Conservation (phyloP, 2,888 invertebrate genomes). For the Drosophila suboccidentalis region DNA sequence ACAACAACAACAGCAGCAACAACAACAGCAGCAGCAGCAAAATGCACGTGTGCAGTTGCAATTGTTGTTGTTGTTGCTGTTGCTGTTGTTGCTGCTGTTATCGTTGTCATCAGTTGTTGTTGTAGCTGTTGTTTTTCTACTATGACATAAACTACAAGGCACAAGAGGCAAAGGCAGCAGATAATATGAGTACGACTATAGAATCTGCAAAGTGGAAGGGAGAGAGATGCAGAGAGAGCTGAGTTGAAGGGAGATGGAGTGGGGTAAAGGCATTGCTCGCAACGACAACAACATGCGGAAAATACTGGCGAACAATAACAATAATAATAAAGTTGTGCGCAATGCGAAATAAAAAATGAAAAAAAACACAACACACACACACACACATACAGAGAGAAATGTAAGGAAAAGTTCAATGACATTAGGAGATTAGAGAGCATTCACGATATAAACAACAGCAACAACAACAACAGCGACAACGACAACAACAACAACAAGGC, state of each 20-base stretch:
- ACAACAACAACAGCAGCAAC: too few species aligned
- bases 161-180: slow-evolving; percentile 23
- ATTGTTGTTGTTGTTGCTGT: slow-evolving; percentile 56
- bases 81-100: slow-evolving; percentile 55
- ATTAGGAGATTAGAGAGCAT: slow-evolving; percentile 78
- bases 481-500: slow-evolving; percentile 23
- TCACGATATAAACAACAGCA: slow-evolving; percentile 55
- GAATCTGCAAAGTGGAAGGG: slow-evolving; percentile 54
- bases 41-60: slow-evolving; percentile 72
- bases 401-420: slow-evolving; percentile 72
- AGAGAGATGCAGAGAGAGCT: neutral
- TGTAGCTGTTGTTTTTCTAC: slow-evolving; percentile 42
- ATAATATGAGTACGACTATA: slow-evolving; percentile 28
- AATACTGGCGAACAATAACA: slow-evolving; percentile 60
- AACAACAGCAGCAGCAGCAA: slow-evolving; percentile 45
- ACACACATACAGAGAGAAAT: neutral
- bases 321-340: slow-evolving; percentile 68
- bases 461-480: slow-evolving; percentile 25
- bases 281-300: slow-evolving; percentile 52
- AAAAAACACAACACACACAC: neutral
- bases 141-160: slow-evolving; percentile 68
- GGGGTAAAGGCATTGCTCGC: slow-evolving; percentile 6
- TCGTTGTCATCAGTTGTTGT: slow-evolving; percentile 67
- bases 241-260: neutral
- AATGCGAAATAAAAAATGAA: slow-evolving; percentile 38